These are phyloP conservation scores for Ptiloglossa arizonensis DNA, from an alignment of 1,140 invertebrate species.

Conservation along the genomic window DNA sequence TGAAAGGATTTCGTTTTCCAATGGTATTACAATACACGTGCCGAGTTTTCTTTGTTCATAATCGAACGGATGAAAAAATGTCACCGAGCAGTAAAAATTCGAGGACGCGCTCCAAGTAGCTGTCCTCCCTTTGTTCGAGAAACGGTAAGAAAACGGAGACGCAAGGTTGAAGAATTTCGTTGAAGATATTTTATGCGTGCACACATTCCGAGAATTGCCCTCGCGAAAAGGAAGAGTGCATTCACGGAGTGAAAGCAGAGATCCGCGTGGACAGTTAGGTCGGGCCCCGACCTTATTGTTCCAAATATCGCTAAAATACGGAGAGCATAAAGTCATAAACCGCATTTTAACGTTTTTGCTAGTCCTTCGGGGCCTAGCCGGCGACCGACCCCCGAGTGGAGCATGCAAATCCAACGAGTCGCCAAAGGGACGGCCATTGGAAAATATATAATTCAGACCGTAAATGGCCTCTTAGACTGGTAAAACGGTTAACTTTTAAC, in stretches of 20 bases:
- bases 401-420: constrained; percentile 65
- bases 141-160: neutral
- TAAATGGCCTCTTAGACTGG: constrained; percentile 52
- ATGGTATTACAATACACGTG: no score
- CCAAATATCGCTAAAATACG: constrained; percentile 69
- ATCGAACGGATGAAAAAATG: no score
- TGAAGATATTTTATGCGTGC: constrained; percentile 11
- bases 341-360: constrained; percentile 67
- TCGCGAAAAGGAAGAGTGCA: constrained; percentile 10
- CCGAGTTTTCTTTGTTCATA: no score
- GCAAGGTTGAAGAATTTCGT: constrained; percentile 7
- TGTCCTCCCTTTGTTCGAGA: neutral
- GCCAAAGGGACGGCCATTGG: constrained; percentile 29
- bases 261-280: constrained; percentile 49
- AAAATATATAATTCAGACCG: constrained; percentile 63
- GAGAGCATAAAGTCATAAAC: constrained; percentile 66
- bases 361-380: constrained; percentile 16
- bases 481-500: constrained; percentile 68
- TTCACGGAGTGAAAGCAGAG: neutral
- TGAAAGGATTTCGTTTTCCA: no score
- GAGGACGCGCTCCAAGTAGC: neutral
- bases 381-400: constrained; percentile 11
- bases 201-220: neutral
- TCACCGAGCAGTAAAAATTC: neutral
- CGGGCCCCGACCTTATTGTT: constrained; percentile 57